Percentiles rank a stretch among this genome's conserved stretches.
Evolutionary conservation across 1,140 invertebrate species (phyloP).

Genomic region (Drosophila pruinosa): DNA sequence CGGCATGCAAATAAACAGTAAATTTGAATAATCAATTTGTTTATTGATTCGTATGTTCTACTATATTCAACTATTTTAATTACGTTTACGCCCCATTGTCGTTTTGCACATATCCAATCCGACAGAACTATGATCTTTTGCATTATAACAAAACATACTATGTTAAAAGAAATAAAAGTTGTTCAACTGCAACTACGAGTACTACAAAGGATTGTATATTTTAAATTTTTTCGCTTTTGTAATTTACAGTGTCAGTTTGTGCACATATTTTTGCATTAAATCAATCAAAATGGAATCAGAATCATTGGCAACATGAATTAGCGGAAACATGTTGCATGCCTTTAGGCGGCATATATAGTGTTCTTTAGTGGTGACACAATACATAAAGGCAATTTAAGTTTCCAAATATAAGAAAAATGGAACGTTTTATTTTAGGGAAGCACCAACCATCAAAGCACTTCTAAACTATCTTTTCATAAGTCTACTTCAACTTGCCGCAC

Average conservation of each 20-base stretch:
- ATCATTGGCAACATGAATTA: conserved; percentile 34
- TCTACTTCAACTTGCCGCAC: conserved; percentile 42
- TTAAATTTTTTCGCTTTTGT: conserved; percentile 15
- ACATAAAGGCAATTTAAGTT: no score
- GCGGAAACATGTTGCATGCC: conserved; percentile 6
- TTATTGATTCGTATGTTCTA: conserved; percentile 69
- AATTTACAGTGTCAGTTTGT: conserved; percentile 50
- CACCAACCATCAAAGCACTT: conserved; percentile 1
- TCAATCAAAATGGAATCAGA: conserved; percentile 13
- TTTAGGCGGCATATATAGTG: no score
- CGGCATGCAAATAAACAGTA: conserved; percentile 73
- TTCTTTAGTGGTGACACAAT: no score
- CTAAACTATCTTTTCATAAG: conserved; percentile 1
- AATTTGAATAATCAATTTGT: conserved; percentile 80
- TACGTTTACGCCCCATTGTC: conserved; percentile 52
- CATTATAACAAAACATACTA: background rate
- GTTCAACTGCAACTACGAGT: conserved; percentile 8
- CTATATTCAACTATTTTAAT: conserved; percentile 68
- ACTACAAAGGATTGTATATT: background rate
- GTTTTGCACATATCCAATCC: conserved; percentile 21
- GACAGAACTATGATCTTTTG: background rate
- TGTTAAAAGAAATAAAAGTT: conserved; percentile 10
- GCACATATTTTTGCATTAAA: conserved; percentile 26
- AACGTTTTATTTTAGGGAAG: background rate
- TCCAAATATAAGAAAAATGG: no score